Conservation (phyloP, 2,113 vertebrate genomes). For the Prionailurus bengalensis region DNA sequence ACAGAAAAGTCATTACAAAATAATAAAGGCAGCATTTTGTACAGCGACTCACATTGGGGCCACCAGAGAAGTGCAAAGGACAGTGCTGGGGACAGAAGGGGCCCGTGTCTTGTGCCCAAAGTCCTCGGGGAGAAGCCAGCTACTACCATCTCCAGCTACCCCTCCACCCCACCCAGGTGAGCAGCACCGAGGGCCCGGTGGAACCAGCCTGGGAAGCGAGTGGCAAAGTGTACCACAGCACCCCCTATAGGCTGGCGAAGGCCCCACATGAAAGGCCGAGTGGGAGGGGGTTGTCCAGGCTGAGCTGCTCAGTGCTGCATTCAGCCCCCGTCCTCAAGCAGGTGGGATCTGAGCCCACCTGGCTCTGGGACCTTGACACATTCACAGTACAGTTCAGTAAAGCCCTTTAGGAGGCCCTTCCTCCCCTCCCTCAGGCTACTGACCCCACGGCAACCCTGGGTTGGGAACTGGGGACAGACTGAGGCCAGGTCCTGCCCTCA, state of each 20-base stretch:
- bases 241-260: slow-evolving; percentile 26
- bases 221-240: neutral
- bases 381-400: neutral
- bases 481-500: neutral
- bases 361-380: slow-evolving; percentile 4
- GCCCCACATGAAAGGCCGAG: neutral
- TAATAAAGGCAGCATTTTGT: slow-evolving; percentile 75
- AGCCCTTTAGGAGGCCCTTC: slow-evolving; percentile 23
- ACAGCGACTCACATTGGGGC: slow-evolving; percentile 71
- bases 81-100: neutral
- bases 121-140: neutral
- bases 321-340: neutral
- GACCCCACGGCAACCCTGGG: neutral
- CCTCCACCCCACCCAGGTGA: neutral
- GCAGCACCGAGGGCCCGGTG: slow-evolving; percentile 72
- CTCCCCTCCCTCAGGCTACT: neutral
- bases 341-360: neutral
- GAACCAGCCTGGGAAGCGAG: neutral
- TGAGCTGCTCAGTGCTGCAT: neutral
- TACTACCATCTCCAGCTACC: neutral
- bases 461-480: neutral
- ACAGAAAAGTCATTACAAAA: slow-evolving; percentile 79
- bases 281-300: neutral
- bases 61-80: slow-evolving; percentile 67
- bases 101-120: neutral